phyloP scores from a whole-genome alignment of 2,888 invertebrate species.

The Aporophyla lueneburgensis region DNA sequence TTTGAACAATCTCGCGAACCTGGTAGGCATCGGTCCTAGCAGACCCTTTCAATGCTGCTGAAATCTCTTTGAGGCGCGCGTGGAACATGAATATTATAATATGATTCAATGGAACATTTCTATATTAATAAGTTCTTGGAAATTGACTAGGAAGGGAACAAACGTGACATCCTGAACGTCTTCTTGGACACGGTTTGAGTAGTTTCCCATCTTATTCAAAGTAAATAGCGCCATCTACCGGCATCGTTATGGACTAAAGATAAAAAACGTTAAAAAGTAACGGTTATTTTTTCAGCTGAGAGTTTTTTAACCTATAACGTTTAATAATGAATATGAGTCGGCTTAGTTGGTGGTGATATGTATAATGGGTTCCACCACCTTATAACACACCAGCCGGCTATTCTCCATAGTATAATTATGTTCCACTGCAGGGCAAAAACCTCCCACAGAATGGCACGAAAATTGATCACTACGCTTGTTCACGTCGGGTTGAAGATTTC shows the following conservation, averaged over 20 bases:
- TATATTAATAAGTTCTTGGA: conserved; percentile 9
- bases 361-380: background rate
- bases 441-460: background rate
- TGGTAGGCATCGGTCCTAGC: too few species aligned
- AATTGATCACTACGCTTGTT: background rate
- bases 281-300: background rate
- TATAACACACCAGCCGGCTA: too few species aligned
- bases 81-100: conserved; percentile 5
- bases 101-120: background rate
- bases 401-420: background rate
- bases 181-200: background rate
- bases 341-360: background rate
- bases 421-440: background rate
- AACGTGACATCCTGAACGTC: conserved; percentile 20
- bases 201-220: background rate
- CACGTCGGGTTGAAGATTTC: background rate
- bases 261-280: background rate
- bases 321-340: background rate
- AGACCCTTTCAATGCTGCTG: too few species aligned
- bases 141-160: background rate
- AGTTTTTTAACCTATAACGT: too few species aligned
- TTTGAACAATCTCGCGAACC: too few species aligned
- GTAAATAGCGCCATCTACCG: background rate
- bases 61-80: too few species aligned
- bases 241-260: background rate